Base-by-base conservation (phyloP, 2,113 vertebrate genomes). In the Petromus typicus region DNA sequence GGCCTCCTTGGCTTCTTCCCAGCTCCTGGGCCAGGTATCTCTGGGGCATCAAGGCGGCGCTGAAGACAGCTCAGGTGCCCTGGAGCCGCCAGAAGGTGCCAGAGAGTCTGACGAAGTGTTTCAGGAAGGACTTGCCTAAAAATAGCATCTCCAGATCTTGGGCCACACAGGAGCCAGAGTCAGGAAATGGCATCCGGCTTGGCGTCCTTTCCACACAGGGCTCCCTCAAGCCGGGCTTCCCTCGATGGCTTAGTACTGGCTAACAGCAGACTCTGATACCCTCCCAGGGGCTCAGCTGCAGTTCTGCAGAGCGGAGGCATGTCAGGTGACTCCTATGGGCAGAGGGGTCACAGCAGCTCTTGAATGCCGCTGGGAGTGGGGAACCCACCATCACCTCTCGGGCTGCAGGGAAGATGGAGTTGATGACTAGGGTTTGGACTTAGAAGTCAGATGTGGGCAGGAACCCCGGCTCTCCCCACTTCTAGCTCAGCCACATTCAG, bases 91-190 rank as follows among this genome's bases (percentile, higher is more conserved):
- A 86, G 75, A 96, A 96, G 97, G 97, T 97, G 97, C 97, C 97
- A 97, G 97, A 97, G 95, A 97, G 97, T 97, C 97, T 97, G 97
- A 97, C 95, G 56, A 43, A 18, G 87, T 81, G 95, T 73, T 83
- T 97, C 67, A 86, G 96, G 83, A 92, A 96, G 84, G 95, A 64
- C 83, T 48, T 94, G 86, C 57, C 89, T 93, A 89, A 97, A 97
- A 91, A 93, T 81, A 96, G 94, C 95, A 91, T 79, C 82, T 80
- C 67, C 59, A 89, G 75, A 89, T 89, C 93, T 86, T 48, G 43
- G 82, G 89, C 86, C 92, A 88, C 92, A 48, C 56, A 57, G 54
- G 51, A 83, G 89, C 1, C 30, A 87, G 94, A 95, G 57, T 51
- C 91, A 82, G 54, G 51, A 43, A 14, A 54, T 75, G 37, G 40